Percentiles rank a stretch among this genome's conserved stretches.
Evolutionary conservation across 2,888 invertebrate genomes (phyloP).

Genomic region (Portevinia maculata): DNA sequence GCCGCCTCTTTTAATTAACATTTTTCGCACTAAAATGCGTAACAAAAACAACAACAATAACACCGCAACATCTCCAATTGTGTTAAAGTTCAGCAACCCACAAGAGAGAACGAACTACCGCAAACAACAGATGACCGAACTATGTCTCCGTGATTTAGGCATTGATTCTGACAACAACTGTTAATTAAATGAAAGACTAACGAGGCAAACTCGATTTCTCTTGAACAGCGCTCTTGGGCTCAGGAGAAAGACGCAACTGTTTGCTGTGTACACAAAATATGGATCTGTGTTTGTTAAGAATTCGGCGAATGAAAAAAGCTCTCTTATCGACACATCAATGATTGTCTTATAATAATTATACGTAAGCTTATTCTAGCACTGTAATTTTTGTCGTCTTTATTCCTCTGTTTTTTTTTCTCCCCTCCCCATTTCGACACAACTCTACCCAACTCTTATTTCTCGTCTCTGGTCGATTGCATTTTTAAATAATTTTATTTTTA

Average conservation of each 20-base stretch:
- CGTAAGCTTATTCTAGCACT: neutral
- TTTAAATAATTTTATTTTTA: too few relatives aligned
- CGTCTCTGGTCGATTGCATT: too few relatives aligned
- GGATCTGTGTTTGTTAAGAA: neutral
- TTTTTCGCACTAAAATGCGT: neutral
- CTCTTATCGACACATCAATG: conserved; percentile 20
- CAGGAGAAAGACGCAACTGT: conserved; percentile 22
- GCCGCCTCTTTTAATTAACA: neutral
- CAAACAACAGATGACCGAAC: too few relatives aligned
- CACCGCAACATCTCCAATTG: conserved; percentile 6
- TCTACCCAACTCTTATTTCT: too few relatives aligned
- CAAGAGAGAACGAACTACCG: too few relatives aligned
- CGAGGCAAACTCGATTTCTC: conserved; percentile 19
- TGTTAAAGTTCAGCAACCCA: conserved; percentile 12
- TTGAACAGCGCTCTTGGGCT: conserved; percentile 22
- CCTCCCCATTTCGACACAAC: too few relatives aligned
- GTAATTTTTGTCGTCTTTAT: neutral
- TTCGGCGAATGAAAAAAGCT: conserved; percentile 16
- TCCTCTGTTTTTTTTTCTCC: neutral
- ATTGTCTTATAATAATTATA: neutral
- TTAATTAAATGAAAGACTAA: too few relatives aligned
- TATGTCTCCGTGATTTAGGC: conserved; percentile 8
- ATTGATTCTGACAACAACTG: too few relatives aligned
- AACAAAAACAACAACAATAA: neutral
- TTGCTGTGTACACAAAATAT: conserved; percentile 10